Evolutionary conservation across 1,140 invertebrate genomes (phyloP), one percentile per base, ranked within the genome.

Genomic region (Drosophila insularis): DNA sequence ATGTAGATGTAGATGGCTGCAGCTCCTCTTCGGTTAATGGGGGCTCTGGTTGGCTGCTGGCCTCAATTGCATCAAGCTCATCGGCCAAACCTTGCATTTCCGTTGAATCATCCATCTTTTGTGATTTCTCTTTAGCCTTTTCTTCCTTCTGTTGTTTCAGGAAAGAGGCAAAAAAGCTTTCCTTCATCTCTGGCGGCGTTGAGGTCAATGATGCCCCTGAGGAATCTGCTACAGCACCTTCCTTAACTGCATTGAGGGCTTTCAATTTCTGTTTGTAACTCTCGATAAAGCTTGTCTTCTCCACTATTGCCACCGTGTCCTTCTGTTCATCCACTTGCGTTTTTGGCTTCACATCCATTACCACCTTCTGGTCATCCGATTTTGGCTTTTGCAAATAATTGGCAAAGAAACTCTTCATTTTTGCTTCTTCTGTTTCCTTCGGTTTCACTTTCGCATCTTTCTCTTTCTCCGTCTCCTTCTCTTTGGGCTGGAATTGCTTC

Each of bases 131-230:
- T 19, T 61, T 0, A 19, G 43, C 13, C 35, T 0, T 11, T 8
- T 21, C 43, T n/a, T 55, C 43, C 4, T 55, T 70, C 63, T 82
- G 76, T 40, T 86, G 63, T 11, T 89, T 71, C 23, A 91, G 54
- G 17, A 84, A 90, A 35, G 78, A 73, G 13, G 80, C 80, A 70
- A 87, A 90, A 39, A 89, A 90, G 56, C 86, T 90, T 27, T 63
- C 64, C n/a, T 78, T 82, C 0, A 74, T 54, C 14, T 84, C 70
- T 6, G 79, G 79, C 2, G 84, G 80, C 4, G 82, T 84, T 43
- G 69, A 63, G 14, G 23, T 39, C 6, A 68, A 60, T 6, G 32
- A 13, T 8, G 54, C 4, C 7, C 1, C 6, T 27, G 27, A 35
- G 11, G 58, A 53, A 1, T 79, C 39, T 2, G 32, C 32, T 35